These are phyloP conservation scores for Steinernema carpocapsae DNA, from an alignment of 2,888 invertebrate genomes.

Conservation along the genomic window DNA sequence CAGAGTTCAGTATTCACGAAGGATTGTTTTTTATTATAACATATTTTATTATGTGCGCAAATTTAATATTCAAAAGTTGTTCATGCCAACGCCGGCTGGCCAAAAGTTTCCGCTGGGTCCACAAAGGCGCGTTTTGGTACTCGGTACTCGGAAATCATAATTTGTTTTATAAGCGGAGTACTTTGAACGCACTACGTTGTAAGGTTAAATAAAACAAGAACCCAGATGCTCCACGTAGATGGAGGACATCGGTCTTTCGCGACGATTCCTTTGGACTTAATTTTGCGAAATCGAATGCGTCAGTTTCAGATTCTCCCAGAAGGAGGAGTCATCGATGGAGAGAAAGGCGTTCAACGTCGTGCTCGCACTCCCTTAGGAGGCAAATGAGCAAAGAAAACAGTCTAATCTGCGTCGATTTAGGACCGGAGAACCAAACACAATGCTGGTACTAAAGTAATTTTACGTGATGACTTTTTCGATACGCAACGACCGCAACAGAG, in stretches of 20 bases:
- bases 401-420: too few relatives aligned
- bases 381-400: not conserved
- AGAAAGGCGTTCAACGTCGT: too few relatives aligned
- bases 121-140: too few relatives aligned
- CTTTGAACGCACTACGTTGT: not conserved
- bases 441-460: too few relatives aligned
- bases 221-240: not conserved
- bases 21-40: not conserved
- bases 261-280: not conserved
- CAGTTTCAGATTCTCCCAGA: not conserved
- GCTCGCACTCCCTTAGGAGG: not conserved
- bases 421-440: too few relatives aligned
- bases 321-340: slow-evolving; percentile 6
- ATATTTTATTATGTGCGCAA: not conserved
- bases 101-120: too few relatives aligned
- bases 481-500: too few relatives aligned
- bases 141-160: not conserved
- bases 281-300: not conserved
- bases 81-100: too few relatives aligned
- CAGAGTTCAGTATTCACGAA: not conserved
- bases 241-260: not conserved
- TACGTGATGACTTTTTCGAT: too few relatives aligned
- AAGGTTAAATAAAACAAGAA: not conserved
- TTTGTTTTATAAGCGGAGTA: not conserved
- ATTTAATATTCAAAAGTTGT: too few relatives aligned